Evolutionary conservation across 2,113 vertebrate genomes (phyloP), one percentile per base, ranked within the genome.

Genomic region (Rhinichthys klamathensis): DNA sequence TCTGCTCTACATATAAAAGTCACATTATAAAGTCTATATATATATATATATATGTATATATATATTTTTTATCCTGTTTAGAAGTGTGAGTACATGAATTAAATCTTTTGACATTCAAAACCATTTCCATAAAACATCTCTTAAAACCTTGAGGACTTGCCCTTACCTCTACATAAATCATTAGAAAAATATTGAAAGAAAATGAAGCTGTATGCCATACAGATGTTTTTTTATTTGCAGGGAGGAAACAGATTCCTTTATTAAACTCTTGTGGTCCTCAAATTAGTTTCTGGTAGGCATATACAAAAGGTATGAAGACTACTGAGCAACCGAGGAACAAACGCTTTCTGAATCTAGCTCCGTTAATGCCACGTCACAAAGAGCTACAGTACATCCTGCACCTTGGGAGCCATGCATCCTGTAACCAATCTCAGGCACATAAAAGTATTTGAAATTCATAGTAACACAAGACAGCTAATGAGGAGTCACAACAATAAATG

Each of bases 371-470:
- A 85, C 44, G 75, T 60, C 80, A 85, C 65, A 12, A 88, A 79
- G 5, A 83, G 87, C 84, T 81, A 84, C 87, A 86, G 82, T 84
- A 86, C 82, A 21, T 86, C 51, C 44, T 58, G 81, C 65, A 88
- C 75, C 61, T 30, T 61, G 56, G 72, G 65, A 63, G 75, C 83
- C 30, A 88, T 38, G 9, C 84, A 46, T 81, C 23, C 58, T 72
- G 77, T 84, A 81, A 84, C 84, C 84, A 67, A 84, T 72, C 65
- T 82, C 79, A 89, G 87, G 87, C 87, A 89, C 85, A 82, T 84
- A 44, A 46, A 86, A 83, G 41, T 60, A 79, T 76, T 51, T 38
- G 6, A 86, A 61, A 41, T 44, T 12, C 41, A 79, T 25, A 9
- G 16, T 18, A 75, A 51, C 25, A 69, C n/a, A 21, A 84, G 77